Evolutionary conservation across 2,888 invertebrate species (phyloP).

Genomic region (Ryuthela nishihirai): DNA sequence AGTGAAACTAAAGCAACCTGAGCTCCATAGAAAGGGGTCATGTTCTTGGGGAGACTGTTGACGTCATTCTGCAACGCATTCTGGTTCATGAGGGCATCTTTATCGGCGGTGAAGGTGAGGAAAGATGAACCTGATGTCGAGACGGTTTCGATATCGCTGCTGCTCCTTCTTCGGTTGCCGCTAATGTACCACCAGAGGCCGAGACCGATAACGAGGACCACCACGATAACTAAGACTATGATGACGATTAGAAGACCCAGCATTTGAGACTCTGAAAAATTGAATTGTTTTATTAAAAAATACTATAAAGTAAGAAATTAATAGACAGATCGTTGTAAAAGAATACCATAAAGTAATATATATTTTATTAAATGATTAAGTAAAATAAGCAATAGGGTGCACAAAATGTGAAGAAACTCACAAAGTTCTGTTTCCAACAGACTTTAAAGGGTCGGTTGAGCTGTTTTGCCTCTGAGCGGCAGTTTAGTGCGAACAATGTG

Average conservation of each 20-base stretch:
- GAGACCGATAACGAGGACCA: slow-evolving; percentile 27
- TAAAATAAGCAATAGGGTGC: too few relatives aligned
- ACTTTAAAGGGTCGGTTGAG: too few relatives aligned
- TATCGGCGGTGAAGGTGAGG: slow-evolving; percentile 17
- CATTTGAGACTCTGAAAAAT: slow-evolving; percentile 31
- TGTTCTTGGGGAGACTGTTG: slow-evolving; percentile 11
- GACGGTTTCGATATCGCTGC: slow-evolving; percentile 28
- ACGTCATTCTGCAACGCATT: background rate
- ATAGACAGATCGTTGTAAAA: too few relatives aligned
- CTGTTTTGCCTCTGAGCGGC: too few relatives aligned
- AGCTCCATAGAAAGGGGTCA: slow-evolving; percentile 20
- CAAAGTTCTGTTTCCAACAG: too few relatives aligned
- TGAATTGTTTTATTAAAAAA: too few relatives aligned
- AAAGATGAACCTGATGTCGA: slow-evolving; percentile 34
- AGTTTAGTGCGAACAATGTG: too few relatives aligned
- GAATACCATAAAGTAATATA: too few relatives aligned
- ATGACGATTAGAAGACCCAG: slow-evolving; percentile 24
- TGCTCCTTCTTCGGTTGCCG: slow-evolving; percentile 14
- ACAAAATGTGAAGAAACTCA: too few relatives aligned
- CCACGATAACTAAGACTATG: slow-evolving; percentile 26
- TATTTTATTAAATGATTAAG: too few relatives aligned
- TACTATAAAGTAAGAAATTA: too few relatives aligned
- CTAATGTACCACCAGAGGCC: slow-evolving; percentile 32
- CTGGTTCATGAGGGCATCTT: slow-evolving; percentile 19
- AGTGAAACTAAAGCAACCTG: slow-evolving; percentile 31